Base-by-base conservation (phyloP, 30 jellyfish, hydroid and myxozoan species). In the Aurelia aurita region DNA sequence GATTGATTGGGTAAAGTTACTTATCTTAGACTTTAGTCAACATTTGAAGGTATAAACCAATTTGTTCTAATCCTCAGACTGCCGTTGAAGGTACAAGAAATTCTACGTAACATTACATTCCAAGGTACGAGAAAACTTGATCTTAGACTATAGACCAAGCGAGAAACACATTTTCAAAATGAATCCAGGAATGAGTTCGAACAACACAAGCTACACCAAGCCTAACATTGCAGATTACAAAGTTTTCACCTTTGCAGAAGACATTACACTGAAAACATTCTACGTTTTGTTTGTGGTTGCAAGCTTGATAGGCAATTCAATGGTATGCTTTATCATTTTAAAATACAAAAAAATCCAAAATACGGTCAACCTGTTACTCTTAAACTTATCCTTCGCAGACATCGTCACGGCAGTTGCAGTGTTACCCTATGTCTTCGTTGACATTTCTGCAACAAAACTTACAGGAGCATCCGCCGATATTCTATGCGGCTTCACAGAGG, bases 401-500 rank as follows among this genome's bases (percentile, higher is more conserved):
- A 92, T 86, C 11, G 80, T 92, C 11, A 77, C 96, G 5, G 90
- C 94, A 18, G 22, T 92, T 8, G 85, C 92, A 20, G 89, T 92
- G 55, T 79, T 78, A 51, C 98, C 98, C n/a, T 92, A 87, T 74
- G 80, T 87, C 16, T 92, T 86, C 62, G 14, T 87, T 54, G 78
- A 80, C 43, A 45, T 86, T 10, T 64, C 88, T 0, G 62, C 32
- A 22, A 87, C 95, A 29, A 66, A 71, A n/a, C 25, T 92, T 9
- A 46, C 66, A 5, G 97, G 97, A 23, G 77, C 26, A 43, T 59
- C 63, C 20, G 98, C 98, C 16, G 89, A 87, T 61, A 22, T 86
- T 71, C n/a, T 92, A 31, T 92, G 98, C 72, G 98, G 97, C 20
- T 6, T 92, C 55, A 79, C 98, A 18, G 97, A 86, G 53, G 98